Base-by-base conservation (phyloP, 2,113 vertebrate genomes). In the Phylloscopus whistleri region DNA sequence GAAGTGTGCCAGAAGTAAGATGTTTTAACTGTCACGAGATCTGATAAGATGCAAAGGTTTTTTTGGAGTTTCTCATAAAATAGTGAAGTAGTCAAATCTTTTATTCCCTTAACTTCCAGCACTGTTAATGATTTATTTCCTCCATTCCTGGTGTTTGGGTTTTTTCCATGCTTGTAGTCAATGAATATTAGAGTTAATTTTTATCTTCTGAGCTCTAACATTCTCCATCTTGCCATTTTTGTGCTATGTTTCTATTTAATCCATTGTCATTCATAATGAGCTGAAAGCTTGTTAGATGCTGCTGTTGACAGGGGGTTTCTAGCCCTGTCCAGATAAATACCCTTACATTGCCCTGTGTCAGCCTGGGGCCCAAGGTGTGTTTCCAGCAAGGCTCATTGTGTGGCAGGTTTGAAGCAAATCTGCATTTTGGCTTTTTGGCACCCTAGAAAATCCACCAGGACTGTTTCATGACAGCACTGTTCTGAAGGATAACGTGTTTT, bases 301-400 rank as follows among this genome's bases (percentile, higher is more conserved):
- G 56, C 60, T 67, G 39, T 66, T 70, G 60, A 16, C 2, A 9
- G 44, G 5, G 31, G 9, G 23, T 16, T 53, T 87, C 46, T 59
- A 16, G 13, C 58, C 49, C 51, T 81, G 31, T 67, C 59, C 59
- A 11, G 30, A n/a, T 67, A 14, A 48, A 51, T 2, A 9, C 52
- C 41, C 16, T 30, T 14, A 21, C 22, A 11, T 27, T 4, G 1
- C 20, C 44, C 24, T 8, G 13, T 39, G 39, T 18, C 68, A 59
- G 24, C 55, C 70, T 64, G 53, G 53, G 37, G 28, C 39, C 58
- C 20, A 15, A 23, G 22, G 7, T 53, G 59, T 2, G 1, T 41
- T 64, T 59, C 30, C 58, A 59, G 56, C 6, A 4, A 46, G 56
- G 23, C 24, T 80, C 60, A 10, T 1, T 1, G 22, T 0, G 0